A percentile compares a stretch with the other conserved stretches of the same genome.
These are phyloP conservation scores for Drosophila suboccidentalis DNA, from an alignment of 2,888 invertebrate genomes.

Conservation along the genomic window DNA sequence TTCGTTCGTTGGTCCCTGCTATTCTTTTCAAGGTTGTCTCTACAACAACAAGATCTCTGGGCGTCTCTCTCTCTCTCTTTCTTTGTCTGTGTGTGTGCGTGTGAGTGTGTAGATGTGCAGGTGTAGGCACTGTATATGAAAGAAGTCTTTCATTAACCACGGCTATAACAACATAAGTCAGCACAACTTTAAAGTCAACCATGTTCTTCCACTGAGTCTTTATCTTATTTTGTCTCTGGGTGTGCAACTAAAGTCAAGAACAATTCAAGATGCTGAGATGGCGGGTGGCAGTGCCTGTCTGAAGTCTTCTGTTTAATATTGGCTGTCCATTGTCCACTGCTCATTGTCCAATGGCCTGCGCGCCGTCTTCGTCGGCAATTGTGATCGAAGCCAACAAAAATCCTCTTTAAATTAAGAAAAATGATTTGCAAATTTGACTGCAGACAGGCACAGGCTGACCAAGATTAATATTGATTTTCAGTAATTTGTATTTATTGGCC, in stretches of 20 bases:
- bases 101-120: conserved; percentile 24
- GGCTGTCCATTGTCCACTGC: conserved; percentile 29
- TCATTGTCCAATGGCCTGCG: conserved; percentile 6
- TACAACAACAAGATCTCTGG: conserved; percentile 12
- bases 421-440: conserved; percentile 73
- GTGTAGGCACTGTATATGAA: conserved; percentile 29
- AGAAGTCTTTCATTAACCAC: conserved; percentile 69
- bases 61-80: background rate
- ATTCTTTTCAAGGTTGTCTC: conserved; percentile 72
- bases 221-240: conserved; percentile 13
- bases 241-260: conserved; percentile 19
- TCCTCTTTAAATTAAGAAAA: conserved; percentile 76
- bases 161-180: conserved; percentile 54
- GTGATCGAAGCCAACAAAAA: conserved; percentile 31
- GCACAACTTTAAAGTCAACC: conserved; percentile 47
- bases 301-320: conserved; percentile 27
- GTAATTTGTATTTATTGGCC: conserved; percentile 64
- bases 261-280: conserved; percentile 6
- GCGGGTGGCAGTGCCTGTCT: conserved; percentile 27
- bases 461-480: conserved; percentile 19
- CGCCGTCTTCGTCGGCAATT: conserved; percentile 32
- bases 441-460: conserved; percentile 23
- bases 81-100: conserved; percentile 12
- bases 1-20: conserved; percentile 73
- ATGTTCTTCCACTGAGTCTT: conserved; percentile 3